Percentiles rank a stretch among this genome's conserved stretches.
These are phyloP conservation scores for Epinotia bilunana DNA, from an alignment of 2,888 invertebrate genomes.

Conservation along the genomic window DNA sequence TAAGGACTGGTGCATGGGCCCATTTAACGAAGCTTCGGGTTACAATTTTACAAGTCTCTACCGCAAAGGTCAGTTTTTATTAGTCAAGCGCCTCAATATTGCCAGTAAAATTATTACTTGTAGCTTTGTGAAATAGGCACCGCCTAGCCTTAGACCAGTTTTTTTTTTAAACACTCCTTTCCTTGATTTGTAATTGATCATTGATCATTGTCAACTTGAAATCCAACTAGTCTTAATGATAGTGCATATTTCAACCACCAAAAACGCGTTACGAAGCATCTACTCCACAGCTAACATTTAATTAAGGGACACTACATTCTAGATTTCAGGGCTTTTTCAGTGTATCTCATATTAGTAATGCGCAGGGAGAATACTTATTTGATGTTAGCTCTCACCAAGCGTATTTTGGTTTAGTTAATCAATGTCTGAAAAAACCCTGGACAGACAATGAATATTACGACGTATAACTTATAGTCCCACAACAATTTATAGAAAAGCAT, in stretches of 20 bases:
- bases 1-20: too few relatives aligned
- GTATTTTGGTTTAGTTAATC: neutral
- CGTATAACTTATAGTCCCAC: neutral
- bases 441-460: neutral
- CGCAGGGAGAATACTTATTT: neutral
- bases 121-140: too few relatives aligned
- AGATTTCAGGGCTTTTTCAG: slow-evolving; percentile 5
- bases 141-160: too few relatives aligned
- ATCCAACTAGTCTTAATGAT: neutral
- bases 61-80: too few relatives aligned
- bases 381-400: neutral
- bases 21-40: too few relatives aligned
- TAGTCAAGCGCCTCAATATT: too few relatives aligned
- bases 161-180: too few relatives aligned
- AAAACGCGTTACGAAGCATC: slow-evolving; percentile 47
- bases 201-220: neutral
- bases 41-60: too few relatives aligned
- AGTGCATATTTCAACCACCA: slow-evolving; percentile 32
- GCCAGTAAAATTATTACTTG: too few relatives aligned
- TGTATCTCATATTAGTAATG: neutral
- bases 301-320: neutral
- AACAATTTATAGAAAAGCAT: neutral
- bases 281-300: slow-evolving; percentile 54
- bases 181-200: neutral
- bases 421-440: slow-evolving; percentile 1